Evolutionary conservation across 2,113 vertebrate species (phyloP), one percentile per base, ranked within the genome.

Genomic region (Melanerpes aurifrons): DNA sequence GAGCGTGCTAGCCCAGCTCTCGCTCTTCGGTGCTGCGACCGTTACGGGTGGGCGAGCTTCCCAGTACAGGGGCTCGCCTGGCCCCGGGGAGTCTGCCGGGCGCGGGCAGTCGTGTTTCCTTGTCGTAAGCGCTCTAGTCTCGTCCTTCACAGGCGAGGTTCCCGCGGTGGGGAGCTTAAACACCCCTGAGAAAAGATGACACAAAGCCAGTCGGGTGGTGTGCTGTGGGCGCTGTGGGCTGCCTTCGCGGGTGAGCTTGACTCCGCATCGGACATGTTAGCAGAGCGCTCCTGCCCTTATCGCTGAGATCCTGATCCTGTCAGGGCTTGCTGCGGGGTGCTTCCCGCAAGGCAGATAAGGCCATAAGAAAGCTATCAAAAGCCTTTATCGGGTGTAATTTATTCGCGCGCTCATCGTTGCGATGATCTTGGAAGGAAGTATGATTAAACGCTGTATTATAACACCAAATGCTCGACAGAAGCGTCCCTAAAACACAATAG

Each of bases 151-250:
- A 9, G 37, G 15, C 12, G 8, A 25, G 67, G 17, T 9, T 37
- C 63, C 43, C 17, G 75, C 15, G 3, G 22, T 4, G n/a, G 3
- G 14, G 32, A 66, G 28, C 1, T 43, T 18, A 9, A 1, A 2
- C 8, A 18, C 12, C 56, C 21, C 6, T 5, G 13, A 32, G 29
- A 7, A 26, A 28, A 37, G n/a, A 7, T 6, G 28, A 11, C 10
- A 3, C 7, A 1, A 57, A 73, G 45, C 17, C 21, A 0, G 25
- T 0, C 5, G 45, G 40, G 62, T 9, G 32, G 22, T 67, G 59
- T 25, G 47, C 32, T 2, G 10, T 2, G 37, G 29, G 35, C 14
- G 58, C 64, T 9, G 9, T 3, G 13, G 54, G 56, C 74, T 37
- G n/a, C 45, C n/a, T 40, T 4, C 9, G n/a, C 3, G 18, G 26